Evolutionary conservation across 2,113 vertebrate genomes (phyloP).

Genomic region (Lanius collurio): DNA sequence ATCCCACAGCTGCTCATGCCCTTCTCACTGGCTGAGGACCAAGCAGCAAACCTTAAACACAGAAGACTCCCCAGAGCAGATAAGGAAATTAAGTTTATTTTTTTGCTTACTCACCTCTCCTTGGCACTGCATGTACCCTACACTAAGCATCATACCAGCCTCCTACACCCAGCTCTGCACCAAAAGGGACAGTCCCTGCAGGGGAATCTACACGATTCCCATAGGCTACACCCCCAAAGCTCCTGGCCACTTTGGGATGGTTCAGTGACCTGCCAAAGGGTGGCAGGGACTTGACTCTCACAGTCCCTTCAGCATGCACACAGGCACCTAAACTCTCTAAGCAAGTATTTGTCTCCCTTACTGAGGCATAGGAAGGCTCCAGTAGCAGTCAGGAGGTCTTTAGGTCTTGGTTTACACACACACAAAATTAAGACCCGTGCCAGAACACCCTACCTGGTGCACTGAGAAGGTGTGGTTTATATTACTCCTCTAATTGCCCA

Average conservation of each 20-base stretch:
- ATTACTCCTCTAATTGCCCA: neutral
- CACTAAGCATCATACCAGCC: neutral
- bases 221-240: neutral
- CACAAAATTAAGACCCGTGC: neutral
- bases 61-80: neutral
- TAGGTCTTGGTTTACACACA: neutral
- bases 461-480: neutral
- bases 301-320: neutral
- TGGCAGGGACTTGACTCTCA: neutral
- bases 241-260: neutral
- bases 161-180: neutral
- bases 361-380: neutral
- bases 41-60: neutral
- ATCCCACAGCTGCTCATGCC: neutral
- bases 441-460: neutral
- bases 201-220: neutral
- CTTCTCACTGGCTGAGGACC: neutral
- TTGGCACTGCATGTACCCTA: accelerated
- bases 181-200: neutral
- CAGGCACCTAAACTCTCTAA: neutral
- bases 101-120: neutral
- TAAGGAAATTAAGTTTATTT: neutral
- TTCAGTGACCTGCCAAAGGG: neutral
- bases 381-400: neutral
- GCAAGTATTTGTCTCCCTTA: neutral